Evolutionary conservation across 2,797 vertebrate genomes (phyloP), one percentile per base, ranked within the genome.

Genomic region (Gadopsis bispinosus): DNA sequence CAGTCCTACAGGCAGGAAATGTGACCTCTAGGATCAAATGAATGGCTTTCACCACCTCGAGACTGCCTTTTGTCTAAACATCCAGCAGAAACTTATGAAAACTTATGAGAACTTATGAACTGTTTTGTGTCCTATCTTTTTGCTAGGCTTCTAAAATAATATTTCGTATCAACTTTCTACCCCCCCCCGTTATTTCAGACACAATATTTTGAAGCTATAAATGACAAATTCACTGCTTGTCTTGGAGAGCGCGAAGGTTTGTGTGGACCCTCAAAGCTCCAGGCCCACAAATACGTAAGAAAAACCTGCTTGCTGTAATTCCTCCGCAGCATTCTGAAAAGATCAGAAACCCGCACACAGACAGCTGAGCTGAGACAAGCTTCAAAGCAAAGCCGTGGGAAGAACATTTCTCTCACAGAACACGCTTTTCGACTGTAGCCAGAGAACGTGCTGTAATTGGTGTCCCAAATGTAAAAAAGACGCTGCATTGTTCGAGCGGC

Each of bases 1-100:
- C 53, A 69, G 39, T 62, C 75, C 58, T 69, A 45, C 8, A 67
- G 81, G 75, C 75, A 79, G 20, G 83, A 88, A 75, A 89, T 61
- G 31, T 85, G 80, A 86, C 61, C 85, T 76, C 43, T 3, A 4
- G 64, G 81, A 80, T 80, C 41, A 67, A 69, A 63, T 83, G 43
- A 89, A 74, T 26, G 1, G 35, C 51, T 75, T 80, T 65, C 73
- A 54, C 56, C 60, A 31, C 66, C 31, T 22, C 3, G 8, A 37
- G 67, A 31, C 26, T 55, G 11, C 26, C 50, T 60, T 88, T 88
- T 84, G 71, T 87, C 55, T 75, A 20, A 70, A 51, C 51, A 33
- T 74, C 35, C 19, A n/a, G 41, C 26, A 66, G 35, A 77, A 75
- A 70, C 26, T 26, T 26, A 26, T 26, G 26, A 26, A 77, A 75